Base-by-base conservation (phyloP, 1,140 invertebrate genomes). In the Drosophila parvula region DNA sequence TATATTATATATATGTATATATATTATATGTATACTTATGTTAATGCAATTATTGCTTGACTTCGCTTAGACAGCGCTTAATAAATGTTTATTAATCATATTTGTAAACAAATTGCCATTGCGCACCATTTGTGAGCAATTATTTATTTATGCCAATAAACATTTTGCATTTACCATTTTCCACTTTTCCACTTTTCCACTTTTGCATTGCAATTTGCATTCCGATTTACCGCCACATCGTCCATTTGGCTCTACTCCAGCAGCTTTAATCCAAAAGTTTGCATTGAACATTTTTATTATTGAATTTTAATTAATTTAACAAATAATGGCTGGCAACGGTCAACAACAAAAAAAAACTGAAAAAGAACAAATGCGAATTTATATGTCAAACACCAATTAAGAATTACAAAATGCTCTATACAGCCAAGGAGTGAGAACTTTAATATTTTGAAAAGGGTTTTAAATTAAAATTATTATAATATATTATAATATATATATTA, bases 261-360 rank as follows among this genome's bases (percentile, higher is more conserved):
- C 50, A 18, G 57, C 74, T 67, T 85, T 78, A 85, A 78, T 67
- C 83, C 68, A 60, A 59, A 58, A 64, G 70, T 76, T 79, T 85
- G 70, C 70, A 70, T 69, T 79, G 44, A 78, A 86, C 62, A 81
- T 71, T 85, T 86, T 85, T 86, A 79, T 85, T 85, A 81, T 81
- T 82, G 82, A 85, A 85, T 86, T 85, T 85, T 86, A 86, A 85
- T 85, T 85, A 85, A 85, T 85, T 86, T 74, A 79, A 82, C 79
- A 86, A 86, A 82, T 83, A 71, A 69, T 69, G 68, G 68, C 41
- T 2, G 16, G 28, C 48, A 11, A 18, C 22, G 22, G 22, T 22
- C 22, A 22, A 22, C 22, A 22, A n/a, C n/a, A n/a, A n/a, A n/a
- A n/a, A n/a, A 22, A 22, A 22, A 22, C 22, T 1, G 27, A 27